A percentile compares a stretch with the other conserved stretches of the same genome.
Conservation (phyloP, 1,140 invertebrate genomes). For the Diprion similis region DNA sequence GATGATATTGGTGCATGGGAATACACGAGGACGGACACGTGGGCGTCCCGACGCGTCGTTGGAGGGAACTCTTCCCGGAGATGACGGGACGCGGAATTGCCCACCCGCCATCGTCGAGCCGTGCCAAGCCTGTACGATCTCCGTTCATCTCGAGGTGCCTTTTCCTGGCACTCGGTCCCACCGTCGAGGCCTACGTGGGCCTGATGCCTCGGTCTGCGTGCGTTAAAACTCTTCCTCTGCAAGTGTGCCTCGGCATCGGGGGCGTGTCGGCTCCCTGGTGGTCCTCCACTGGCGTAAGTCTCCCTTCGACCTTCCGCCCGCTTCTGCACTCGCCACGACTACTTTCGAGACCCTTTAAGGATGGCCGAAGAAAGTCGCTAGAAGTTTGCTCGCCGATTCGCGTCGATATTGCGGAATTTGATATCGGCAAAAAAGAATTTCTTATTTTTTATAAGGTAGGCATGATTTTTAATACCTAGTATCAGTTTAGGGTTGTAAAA, state of each 20-base stretch:
- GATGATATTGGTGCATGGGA: no score
- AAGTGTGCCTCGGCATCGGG: constrained; percentile 34
- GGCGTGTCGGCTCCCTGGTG: constrained; percentile 58
- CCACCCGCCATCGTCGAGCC: background rate
- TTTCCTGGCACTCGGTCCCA: background rate
- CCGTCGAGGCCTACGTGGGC: no score
- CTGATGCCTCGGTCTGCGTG: constrained; percentile 34
- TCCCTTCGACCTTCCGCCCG: background rate
- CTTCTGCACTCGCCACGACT: background rate
- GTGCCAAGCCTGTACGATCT: background rate
- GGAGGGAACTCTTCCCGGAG: no score
- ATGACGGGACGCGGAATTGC: background rate
- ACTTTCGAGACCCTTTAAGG: background rate
- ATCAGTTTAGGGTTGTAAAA: no score
- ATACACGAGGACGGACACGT: no score
- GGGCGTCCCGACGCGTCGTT: no score
- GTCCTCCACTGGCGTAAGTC: constrained; percentile 53
- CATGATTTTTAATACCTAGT: no score
- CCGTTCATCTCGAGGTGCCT: background rate
- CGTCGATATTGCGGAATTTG: no score
- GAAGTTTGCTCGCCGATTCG: no score
- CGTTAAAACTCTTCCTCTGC: constrained; percentile 44
- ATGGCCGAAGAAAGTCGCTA: background rate
- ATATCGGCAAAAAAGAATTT: no score
- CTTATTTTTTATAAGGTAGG: no score